Evolutionary conservation across 2,113 vertebrate genomes (phyloP), one percentile per base, ranked within the genome.

Genomic region (Callorhinus ursinus): DNA sequence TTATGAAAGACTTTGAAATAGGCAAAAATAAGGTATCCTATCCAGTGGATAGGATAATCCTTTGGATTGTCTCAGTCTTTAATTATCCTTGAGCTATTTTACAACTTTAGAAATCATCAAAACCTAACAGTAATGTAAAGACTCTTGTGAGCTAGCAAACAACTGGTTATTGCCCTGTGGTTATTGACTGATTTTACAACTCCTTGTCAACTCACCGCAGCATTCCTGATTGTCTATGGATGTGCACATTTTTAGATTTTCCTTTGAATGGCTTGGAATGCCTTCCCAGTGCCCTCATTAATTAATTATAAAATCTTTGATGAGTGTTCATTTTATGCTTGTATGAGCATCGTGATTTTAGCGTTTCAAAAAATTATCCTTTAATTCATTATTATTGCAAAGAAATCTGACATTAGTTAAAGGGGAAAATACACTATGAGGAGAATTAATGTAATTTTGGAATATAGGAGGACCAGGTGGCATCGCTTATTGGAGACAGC

Each of bases 321-420:
- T 49, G 67, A 69, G 69, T 14, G 4, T 82, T 96, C 63, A 28
- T 42, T 96, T 96, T 93, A 31, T 51, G 93, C 96, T 89, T 92
- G 11, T 61, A 42, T 55, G 19, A 69, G 28, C 42, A 31, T 82
- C 39, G 72, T 79, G 21, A 76, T 80, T 88, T 95, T 51, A 96
- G 71, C 51, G 22, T 55, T 88, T 95, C 42, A 3, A 67, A 21
- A 88, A 71, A 46, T 74, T 46, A 88, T 67, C 53, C 4, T 49
- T 88, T 93, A 91, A 63, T 39, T n/a, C 2, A 46, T 59, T 81
- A 36, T 67, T 96, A 51, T 74, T 91, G 22, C 22, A 87, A 87
- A 95, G 46, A 96, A 91, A 93, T 53, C 16, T 86, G 79, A 86
- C 39, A 21, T 72, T 96, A 88, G 96, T 95, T 84, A 90, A 95